Evolutionary conservation across 2,797 vertebrate genomes (phyloP).

Genomic region (Apodemus agrarius): DNA sequence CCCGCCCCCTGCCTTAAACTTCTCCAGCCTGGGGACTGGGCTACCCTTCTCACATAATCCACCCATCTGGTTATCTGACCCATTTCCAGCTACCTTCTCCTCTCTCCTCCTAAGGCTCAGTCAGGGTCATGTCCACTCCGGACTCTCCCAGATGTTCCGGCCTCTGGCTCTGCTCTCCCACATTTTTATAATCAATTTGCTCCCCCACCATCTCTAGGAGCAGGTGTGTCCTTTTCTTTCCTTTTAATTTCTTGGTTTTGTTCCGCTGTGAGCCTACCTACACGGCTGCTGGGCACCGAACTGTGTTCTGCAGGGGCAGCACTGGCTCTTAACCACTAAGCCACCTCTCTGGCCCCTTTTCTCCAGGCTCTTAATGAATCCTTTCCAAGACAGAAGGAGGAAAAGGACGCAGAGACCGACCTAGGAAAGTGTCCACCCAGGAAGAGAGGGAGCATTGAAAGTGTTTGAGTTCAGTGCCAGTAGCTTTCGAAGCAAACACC

Average conservation of each 20-base stretch:
- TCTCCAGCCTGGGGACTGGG: too few species aligned
- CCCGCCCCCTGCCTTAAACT: neutral
- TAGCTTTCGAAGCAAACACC: neutral
- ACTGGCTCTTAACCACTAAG: neutral
- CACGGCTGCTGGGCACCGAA: neutral
- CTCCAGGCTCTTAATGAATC: neutral
- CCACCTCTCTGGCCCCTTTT: too few species aligned
- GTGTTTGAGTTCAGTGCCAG: too few species aligned
- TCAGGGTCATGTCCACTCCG: neutral
- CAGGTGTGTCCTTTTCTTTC: neutral
- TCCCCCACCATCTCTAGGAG: neutral
- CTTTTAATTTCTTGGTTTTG: neutral
- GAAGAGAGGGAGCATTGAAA: neutral
- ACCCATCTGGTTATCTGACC: neutral
- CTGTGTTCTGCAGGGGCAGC: too few species aligned
- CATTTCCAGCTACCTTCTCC: neutral
- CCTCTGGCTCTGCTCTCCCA: neutral
- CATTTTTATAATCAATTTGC: neutral
- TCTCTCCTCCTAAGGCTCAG: neutral
- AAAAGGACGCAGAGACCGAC: neutral
- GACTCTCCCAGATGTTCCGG: neutral
- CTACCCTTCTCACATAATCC: neutral
- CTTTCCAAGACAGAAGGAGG: neutral
- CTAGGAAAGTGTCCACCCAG: neutral
- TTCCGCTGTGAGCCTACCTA: neutral